Percentiles rank a stretch among this genome's conserved stretches.
phyloP scores from a whole-genome alignment of 2,888 invertebrate genomes.

The Spatulosminthurus flaviceps region DNA sequence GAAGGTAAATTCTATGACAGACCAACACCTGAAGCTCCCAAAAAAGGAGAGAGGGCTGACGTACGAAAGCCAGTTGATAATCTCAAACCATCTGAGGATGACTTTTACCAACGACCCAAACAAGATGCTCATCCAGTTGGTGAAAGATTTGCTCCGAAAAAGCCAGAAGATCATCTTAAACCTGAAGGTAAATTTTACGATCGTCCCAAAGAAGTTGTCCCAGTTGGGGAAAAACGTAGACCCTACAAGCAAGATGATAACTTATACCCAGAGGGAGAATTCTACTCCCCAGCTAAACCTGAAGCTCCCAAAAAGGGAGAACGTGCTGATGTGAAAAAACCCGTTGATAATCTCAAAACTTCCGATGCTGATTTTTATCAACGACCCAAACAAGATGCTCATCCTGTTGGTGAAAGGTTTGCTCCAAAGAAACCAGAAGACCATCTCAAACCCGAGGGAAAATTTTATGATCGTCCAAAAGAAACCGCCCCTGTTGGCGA shows the following conservation, averaged over 20 bases:
- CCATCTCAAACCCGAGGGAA: conserved; percentile 73
- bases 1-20: conserved; percentile 67
- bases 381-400: conserved; percentile 57
- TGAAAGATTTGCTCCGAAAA: conserved; percentile 62
- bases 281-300: conserved; percentile 67
- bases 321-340: conserved; percentile 66
- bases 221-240: conserved; percentile 65
- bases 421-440: conserved; percentile 69
- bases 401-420: conserved; percentile 66
- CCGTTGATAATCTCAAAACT: conserved; percentile 71
- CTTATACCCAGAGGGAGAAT: conserved; percentile 63
- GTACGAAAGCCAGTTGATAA: conserved; percentile 70
- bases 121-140: conserved; percentile 62
- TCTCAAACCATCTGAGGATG: conserved; percentile 71
- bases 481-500: conserved; percentile 65
- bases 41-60: conserved; percentile 66
- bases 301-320: conserved; percentile 67
- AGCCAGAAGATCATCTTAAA: conserved; percentile 68
- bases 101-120: conserved; percentile 71
- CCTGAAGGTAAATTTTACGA: conserved; percentile 73
- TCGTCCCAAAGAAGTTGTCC: conserved; percentile 66
- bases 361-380: conserved; percentile 69
- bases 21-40: conserved; percentile 66
- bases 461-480: conserved; percentile 69
- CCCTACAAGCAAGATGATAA: conserved; percentile 68